Conservation (phyloP, 2,797 vertebrate species). For the Myotis findleyi region DNA sequence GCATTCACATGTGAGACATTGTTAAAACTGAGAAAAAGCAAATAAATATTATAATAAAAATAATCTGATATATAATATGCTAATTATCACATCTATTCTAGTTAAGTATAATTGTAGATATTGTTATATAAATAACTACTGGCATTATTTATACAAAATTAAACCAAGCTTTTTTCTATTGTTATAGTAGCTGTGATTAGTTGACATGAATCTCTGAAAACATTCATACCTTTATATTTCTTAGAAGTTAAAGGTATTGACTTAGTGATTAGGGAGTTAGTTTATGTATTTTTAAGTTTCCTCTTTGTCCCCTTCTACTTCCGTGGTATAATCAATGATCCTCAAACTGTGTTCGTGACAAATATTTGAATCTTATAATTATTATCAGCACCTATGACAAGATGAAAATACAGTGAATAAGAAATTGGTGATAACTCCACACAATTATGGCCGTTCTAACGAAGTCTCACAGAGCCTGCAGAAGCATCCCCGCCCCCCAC, state of each 20-base stretch:
- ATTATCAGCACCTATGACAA: background rate
- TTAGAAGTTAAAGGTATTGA: background rate
- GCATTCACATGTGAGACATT: background rate
- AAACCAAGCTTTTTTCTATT: background rate
- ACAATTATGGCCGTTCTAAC: fast-evolving
- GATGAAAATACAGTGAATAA: background rate
- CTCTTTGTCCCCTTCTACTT: background rate
- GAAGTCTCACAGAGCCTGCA: background rate
- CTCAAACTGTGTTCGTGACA: background rate
- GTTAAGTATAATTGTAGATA: background rate
- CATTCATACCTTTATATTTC: background rate
- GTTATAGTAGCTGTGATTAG: background rate
- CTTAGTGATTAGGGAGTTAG: background rate
- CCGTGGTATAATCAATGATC: background rate
- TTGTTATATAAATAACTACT: background rate
- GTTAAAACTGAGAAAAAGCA: background rate
- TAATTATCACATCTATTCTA: background rate
- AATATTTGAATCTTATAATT: background rate
- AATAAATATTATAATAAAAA: background rate
- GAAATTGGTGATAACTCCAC: background rate
- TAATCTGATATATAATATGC: background rate
- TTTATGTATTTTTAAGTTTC: background rate
- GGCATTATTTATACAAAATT: slow-evolving; percentile 3
- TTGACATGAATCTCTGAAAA: background rate
- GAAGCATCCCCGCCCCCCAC: too few species aligned